Percentiles rank a stretch among this genome's conserved stretches.
phyloP scores from a whole-genome alignment of 2,888 invertebrate species.

The Melanophora roralis region DNA sequence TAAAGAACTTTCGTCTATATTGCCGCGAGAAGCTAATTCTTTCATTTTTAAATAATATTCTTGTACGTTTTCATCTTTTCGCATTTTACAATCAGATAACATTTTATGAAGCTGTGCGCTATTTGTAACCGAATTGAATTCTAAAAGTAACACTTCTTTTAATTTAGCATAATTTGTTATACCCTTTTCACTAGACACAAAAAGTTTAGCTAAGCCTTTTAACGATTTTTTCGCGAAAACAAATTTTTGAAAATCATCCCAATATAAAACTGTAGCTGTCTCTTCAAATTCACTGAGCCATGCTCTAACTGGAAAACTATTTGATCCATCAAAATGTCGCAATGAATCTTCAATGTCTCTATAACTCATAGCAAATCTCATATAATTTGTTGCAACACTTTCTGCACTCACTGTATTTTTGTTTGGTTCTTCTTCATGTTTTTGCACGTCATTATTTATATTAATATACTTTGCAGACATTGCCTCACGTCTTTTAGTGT shows the following conservation, averaged over 20 bases:
- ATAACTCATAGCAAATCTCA: slow-evolving; percentile 1
- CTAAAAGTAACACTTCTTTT: neutral
- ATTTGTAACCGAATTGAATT: neutral
- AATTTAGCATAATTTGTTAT: slow-evolving; percentile 1
- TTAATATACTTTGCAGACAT: no score
- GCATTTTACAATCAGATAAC: slow-evolving; percentile 66
- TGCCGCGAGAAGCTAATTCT: neutral
- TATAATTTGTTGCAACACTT: neutral
- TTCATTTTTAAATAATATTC: slow-evolving; percentile 18
- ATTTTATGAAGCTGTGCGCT: slow-evolving; percentile 54
- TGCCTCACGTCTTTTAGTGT: neutral
- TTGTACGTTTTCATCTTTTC: slow-evolving; percentile 53
- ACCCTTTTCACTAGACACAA: slow-evolving; percentile 15
- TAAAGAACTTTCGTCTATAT: slow-evolving; percentile 10
- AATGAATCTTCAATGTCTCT: slow-evolving; percentile 42
- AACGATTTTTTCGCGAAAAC: slow-evolving; percentile 39
- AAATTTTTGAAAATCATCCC: slow-evolving; percentile 38
- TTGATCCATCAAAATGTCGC: slow-evolving; percentile 27
- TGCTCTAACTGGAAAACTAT: slow-evolving; percentile 4
- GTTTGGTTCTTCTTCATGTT: neutral
- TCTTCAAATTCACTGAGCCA: slow-evolving; percentile 36
- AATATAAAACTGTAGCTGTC: slow-evolving; percentile 18
- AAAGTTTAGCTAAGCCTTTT: neutral
- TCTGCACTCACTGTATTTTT: neutral
- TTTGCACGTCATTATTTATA: no score